These are phyloP conservation scores for Cheilinus undulatus DNA, from an alignment of 2,113 vertebrate species.

Conservation along the genomic window DNA sequence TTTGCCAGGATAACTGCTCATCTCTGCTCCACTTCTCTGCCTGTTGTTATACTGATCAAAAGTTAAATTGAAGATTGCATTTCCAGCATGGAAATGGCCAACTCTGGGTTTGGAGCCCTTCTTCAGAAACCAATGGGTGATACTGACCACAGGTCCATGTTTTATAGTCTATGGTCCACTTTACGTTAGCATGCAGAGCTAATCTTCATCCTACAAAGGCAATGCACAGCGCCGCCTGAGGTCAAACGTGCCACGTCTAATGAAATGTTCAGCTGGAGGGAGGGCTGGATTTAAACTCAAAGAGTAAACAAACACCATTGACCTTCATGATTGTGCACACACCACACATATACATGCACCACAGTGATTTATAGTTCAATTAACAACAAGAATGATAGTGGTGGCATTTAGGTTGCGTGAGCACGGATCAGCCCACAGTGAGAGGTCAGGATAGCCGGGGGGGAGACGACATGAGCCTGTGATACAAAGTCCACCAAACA, in stretches of 20 bases:
- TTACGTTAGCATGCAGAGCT: slow-evolving; percentile 25
- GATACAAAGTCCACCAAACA: slow-evolving; percentile 7
- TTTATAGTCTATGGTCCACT: too few relatives aligned
- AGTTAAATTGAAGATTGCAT: too few relatives aligned
- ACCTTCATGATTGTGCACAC: slow-evolving; percentile 58
- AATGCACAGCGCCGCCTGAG: slow-evolving; percentile 43
- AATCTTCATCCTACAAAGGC: slow-evolving; percentile 44
- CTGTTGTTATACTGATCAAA: too few relatives aligned
- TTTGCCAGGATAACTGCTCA: too few relatives aligned
- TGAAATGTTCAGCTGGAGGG: slow-evolving; percentile 46
- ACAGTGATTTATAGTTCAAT: slow-evolving; percentile 67
- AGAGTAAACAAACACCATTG: slow-evolving; percentile 64
- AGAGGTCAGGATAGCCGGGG: slow-evolving; percentile 30
- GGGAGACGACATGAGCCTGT: neutral
- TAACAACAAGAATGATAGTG: slow-evolving; percentile 61
- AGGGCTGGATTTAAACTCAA: slow-evolving; percentile 30
- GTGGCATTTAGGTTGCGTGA: slow-evolving; percentile 62
- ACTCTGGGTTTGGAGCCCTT: too few relatives aligned
- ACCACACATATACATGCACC: neutral
- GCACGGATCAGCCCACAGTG: slow-evolving; percentile 22
- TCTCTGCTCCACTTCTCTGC: too few relatives aligned
- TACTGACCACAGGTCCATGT: too few relatives aligned
- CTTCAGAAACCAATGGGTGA: too few relatives aligned
- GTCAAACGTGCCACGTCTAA: slow-evolving; percentile 61
- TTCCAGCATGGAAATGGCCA: too few relatives aligned